Evolutionary conservation across 2,797 vertebrate genomes (phyloP).

Genomic region (Myotis planiceps): DNA sequence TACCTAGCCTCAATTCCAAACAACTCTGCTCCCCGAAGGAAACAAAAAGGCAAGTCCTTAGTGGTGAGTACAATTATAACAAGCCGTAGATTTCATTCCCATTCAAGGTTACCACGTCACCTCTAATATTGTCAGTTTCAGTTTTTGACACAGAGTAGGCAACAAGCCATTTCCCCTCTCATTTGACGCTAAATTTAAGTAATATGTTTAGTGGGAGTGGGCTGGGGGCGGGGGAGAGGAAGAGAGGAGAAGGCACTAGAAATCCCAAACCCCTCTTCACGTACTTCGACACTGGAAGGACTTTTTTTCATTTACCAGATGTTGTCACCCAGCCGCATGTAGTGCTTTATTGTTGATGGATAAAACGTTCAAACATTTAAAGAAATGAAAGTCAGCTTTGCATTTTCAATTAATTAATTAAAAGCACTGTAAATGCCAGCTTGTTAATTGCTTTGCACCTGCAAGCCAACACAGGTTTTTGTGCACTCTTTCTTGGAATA

Average conservation of each 20-base stretch:
- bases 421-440: conserved; percentile 96
- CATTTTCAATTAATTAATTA: conserved; percentile 97
- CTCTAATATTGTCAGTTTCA: conserved; percentile 69
- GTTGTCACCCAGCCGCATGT: conserved; percentile 86
- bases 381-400: conserved; percentile 93
- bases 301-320: conserved; percentile 87
- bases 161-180: conserved; percentile 27
- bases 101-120: conserved; percentile 66
- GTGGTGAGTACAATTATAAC: conserved; percentile 61
- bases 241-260: background rate
- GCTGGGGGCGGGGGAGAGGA: too few species aligned
- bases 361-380: conserved; percentile 94
- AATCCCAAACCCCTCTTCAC: conserved; percentile 66
- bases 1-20: conserved; percentile 59
- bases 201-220: background rate
- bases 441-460: conserved; percentile 99
- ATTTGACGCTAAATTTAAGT: conserved; percentile 47
- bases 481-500: conserved; percentile 89
- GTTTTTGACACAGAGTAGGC: conserved; percentile 64
- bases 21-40: conserved; percentile 64
- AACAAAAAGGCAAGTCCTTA: conserved; percentile 73
- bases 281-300: conserved; percentile 69
- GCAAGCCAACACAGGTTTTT: conserved; percentile 93
- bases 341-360: conserved; percentile 91
- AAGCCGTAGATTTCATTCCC: conserved; percentile 71